These are phyloP conservation scores for Jaculus jaculus DNA, from an alignment of 2,113 vertebrate species.

Conservation along the genomic window DNA sequence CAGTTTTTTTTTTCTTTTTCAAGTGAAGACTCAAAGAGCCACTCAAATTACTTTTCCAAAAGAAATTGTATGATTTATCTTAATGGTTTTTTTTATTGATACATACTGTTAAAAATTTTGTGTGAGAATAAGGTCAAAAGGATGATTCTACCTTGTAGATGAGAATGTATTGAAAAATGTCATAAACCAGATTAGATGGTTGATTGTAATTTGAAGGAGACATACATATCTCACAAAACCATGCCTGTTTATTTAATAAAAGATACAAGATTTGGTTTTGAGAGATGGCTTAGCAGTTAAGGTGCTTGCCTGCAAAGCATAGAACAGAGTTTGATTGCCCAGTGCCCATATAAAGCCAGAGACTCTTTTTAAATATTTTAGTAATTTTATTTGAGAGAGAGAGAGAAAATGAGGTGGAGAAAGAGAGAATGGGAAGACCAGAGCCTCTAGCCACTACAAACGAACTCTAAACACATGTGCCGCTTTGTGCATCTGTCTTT, in stretches of 20 bases:
- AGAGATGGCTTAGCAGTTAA: too few relatives aligned
- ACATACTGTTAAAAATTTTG: neutral
- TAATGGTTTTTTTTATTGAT: neutral
- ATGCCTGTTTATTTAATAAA: neutral
- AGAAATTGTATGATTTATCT: neutral
- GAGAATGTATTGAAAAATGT: neutral
- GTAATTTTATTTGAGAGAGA: too few relatives aligned
- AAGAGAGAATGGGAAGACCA: too few relatives aligned
- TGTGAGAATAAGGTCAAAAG: neutral
- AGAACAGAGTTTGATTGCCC: too few relatives aligned
- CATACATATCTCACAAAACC: neutral
- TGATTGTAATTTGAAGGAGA: neutral
- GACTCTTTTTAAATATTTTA: too few relatives aligned
- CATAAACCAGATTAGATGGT: rapidly evolving
- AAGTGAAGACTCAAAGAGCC: neutral
- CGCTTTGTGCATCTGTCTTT: too few relatives aligned
- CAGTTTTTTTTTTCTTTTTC: neutral
- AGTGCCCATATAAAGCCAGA: too few relatives aligned
- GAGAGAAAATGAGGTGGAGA: too few relatives aligned
- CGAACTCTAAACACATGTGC: too few relatives aligned
- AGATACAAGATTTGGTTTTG: too few relatives aligned
- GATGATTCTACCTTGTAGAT: neutral
- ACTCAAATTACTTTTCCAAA: neutral
- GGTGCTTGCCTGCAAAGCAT: too few relatives aligned
- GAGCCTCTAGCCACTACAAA: too few relatives aligned